Percentiles rank a stretch among this genome's conserved stretches.
Conservation (phyloP, 2,888 invertebrate genomes). For the Cheilosia pagana region DNA sequence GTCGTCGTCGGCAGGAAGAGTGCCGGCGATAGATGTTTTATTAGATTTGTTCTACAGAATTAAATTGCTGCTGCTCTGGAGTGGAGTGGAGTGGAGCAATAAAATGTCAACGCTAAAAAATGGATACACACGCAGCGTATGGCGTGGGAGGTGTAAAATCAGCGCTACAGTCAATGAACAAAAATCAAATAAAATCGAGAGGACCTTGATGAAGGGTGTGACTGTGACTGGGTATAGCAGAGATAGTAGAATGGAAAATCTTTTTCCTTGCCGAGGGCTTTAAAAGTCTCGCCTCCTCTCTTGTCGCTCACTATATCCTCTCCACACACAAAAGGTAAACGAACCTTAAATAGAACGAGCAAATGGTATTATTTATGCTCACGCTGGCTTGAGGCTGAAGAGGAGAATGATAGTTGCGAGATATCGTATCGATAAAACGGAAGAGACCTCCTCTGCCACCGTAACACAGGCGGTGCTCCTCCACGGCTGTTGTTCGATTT, state of each 20-base stretch:
- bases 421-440: constrained; percentile 69
- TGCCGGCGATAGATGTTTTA: constrained; percentile 52
- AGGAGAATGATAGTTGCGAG: constrained; percentile 27
- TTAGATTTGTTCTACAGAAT: constrained; percentile 60
- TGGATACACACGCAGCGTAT: too few species aligned
- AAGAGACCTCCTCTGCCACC: constrained; percentile 31
- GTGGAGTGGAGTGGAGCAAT: constrained; percentile 21
- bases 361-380: constrained; percentile 42
- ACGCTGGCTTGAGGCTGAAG: constrained; percentile 13
- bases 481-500: constrained; percentile 33
- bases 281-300: constrained; percentile 15
- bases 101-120: constrained; percentile 15
- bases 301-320: neutral
- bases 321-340: constrained; percentile 38
- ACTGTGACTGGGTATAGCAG: neutral
- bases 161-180: constrained; percentile 19
- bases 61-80: constrained; percentile 33
- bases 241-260: constrained; percentile 21
- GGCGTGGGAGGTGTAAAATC: constrained; percentile 1
- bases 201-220: constrained; percentile 38
- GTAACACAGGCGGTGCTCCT: constrained; percentile 16
- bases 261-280: constrained; percentile 33
- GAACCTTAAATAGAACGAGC: constrained; percentile 59
- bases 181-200: constrained; percentile 13
- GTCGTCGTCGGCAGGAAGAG: neutral